Evolutionary conservation across 2,113 vertebrate species (phyloP).

Genomic region (Nasalis larvatus): DNA sequence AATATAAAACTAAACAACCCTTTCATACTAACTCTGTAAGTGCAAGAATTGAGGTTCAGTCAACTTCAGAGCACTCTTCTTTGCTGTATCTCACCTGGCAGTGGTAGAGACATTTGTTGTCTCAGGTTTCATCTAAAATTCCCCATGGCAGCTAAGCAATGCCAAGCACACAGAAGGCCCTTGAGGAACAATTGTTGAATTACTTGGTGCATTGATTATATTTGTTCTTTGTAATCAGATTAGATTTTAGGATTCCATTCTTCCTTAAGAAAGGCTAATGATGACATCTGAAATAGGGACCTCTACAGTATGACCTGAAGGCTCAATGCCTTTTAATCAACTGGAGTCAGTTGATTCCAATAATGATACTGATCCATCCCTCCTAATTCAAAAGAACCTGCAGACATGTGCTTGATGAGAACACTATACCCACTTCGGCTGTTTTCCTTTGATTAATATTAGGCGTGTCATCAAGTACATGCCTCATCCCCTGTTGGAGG

Average conservation of each 20-base stretch:
- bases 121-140: background rate
- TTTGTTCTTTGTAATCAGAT: background rate
- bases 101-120: too few species aligned
- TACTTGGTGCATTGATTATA: background rate
- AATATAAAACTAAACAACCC: background rate
- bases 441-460: conserved; percentile 66
- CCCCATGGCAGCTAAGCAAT: fast-evolving
- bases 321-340: conserved; percentile 50
- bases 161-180: background rate
- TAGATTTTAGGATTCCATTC: background rate
- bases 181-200: fast-evolving
- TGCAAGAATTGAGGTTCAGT: background rate
- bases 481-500: conserved; percentile 29
- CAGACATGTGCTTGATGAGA: conserved; percentile 43
- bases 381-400: conserved; percentile 64
- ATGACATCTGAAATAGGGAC: conserved; percentile 60
- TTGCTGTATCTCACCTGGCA: fast-evolving
- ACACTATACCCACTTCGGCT: conserved; percentile 60
- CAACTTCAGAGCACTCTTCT: background rate
- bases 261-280: background rate
- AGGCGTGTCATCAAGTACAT: background rate
- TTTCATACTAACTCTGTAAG: background rate
- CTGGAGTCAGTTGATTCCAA: background rate
- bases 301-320: conserved; percentile 52
- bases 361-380: conserved; percentile 67